These are phyloP conservation scores for Drosophila incognita DNA, from an alignment of 2,888 invertebrate genomes.

Conservation along the genomic window DNA sequence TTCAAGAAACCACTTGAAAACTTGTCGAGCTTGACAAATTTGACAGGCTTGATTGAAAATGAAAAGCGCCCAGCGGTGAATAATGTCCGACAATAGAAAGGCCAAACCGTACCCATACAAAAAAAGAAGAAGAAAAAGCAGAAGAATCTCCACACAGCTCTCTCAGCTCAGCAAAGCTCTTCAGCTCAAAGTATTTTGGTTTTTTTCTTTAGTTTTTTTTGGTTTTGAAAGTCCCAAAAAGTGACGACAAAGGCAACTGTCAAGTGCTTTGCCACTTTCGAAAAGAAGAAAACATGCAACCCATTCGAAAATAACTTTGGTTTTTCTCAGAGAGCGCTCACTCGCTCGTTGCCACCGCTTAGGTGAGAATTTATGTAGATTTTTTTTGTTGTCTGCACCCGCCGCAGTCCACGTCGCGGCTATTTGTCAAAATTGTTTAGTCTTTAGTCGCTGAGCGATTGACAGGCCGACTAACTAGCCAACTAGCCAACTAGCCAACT, in stretches of 20 bases:
- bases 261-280: slow-evolving; percentile 76
- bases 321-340: slow-evolving; percentile 35
- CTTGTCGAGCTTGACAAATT: slow-evolving; percentile 80
- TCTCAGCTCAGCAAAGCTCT: slow-evolving; percentile 39
- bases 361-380: slow-evolving; percentile 76
- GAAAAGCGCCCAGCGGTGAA: slow-evolving; percentile 71
- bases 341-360: slow-evolving; percentile 4
- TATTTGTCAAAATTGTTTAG: slow-evolving; percentile 84
- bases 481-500: slow-evolving; percentile 51
- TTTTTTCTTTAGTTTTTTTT: slow-evolving; percentile 39
- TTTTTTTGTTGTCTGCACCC: slow-evolving; percentile 19
- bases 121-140: slow-evolving; percentile 7
- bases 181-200: slow-evolving; percentile 18
- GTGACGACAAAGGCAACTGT: slow-evolving; percentile 66
- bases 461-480: slow-evolving; percentile 77
- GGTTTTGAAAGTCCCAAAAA: slow-evolving; percentile 63
- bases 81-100: slow-evolving; percentile 57
- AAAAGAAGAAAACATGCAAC: slow-evolving; percentile 32
- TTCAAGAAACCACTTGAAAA: slow-evolving; percentile 67
- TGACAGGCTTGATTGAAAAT: slow-evolving; percentile 82
- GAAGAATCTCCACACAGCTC: slow-evolving; percentile 41
- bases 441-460: slow-evolving; percentile 77
- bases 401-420: slow-evolving; percentile 46
- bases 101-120: slow-evolving; percentile 19
- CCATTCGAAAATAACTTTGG: slow-evolving; percentile 14